These are phyloP conservation scores for Asarcornis scutulata DNA, from an alignment of 2,113 vertebrate species.

Conservation along the genomic window DNA sequence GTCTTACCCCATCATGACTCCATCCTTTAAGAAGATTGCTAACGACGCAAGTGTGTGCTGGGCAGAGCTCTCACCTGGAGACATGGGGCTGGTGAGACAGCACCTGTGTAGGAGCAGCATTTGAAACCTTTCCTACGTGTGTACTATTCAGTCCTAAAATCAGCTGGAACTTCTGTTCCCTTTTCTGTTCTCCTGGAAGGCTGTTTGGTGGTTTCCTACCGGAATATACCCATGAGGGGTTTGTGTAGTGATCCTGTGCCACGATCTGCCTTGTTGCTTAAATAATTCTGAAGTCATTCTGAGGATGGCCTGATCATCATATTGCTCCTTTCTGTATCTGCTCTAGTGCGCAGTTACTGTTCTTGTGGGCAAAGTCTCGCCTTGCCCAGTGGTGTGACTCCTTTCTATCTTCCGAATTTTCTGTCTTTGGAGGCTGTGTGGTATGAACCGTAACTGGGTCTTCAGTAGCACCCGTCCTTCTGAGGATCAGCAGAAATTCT, in stretches of 20 bases:
- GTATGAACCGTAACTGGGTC: accelerated
- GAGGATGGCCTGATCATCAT: neutral
- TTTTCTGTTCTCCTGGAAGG: neutral
- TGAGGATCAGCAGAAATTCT: neutral
- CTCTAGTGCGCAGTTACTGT: accelerated
- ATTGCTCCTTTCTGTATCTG: neutral
- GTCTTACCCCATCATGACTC: constrained; percentile 12
- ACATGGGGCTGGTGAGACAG: neutral
- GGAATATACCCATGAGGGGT: neutral
- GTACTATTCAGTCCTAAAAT: neutral
- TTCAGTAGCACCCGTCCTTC: neutral
- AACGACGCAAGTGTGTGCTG: neutral
- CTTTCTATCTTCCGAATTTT: neutral
- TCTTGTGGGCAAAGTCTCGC: neutral
- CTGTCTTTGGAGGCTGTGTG: neutral
- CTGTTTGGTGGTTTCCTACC: neutral
- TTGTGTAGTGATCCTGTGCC: neutral
- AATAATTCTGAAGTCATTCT: neutral
- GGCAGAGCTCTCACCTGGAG: neutral
- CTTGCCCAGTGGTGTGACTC: neutral
- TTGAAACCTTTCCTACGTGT: neutral
- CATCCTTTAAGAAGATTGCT: neutral
- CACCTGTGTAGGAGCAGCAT: neutral
- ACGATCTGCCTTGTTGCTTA: neutral
- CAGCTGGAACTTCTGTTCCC: neutral